These are phyloP conservation scores for Drosophila bocki DNA, from an alignment of 1,140 invertebrate genomes.

Conservation along the genomic window DNA sequence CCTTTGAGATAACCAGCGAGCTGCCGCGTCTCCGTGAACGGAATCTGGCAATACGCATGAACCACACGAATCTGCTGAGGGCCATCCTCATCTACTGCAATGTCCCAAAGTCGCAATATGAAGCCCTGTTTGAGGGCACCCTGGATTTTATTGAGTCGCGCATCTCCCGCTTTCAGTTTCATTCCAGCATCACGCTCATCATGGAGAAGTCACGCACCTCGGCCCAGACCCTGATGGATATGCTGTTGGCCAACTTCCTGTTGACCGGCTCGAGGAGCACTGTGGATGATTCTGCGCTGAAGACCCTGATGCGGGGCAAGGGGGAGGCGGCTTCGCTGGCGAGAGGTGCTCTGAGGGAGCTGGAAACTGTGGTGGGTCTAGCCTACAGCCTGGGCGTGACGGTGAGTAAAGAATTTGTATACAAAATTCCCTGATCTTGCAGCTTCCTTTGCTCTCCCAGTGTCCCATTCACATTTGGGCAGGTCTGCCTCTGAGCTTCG, in stretches of 20 bases:
- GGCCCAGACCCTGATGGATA: conserved; percentile 89
- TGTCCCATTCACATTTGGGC: conserved; percentile 81
- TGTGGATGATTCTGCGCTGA: conserved; percentile 88
- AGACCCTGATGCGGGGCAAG: conserved; percentile 88
- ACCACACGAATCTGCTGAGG: conserved; percentile 92
- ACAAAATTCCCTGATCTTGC: not conserved
- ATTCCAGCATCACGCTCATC: conserved; percentile 89
- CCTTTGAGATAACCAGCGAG: conserved; percentile 91
- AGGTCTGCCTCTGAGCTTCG: conserved; percentile 73
- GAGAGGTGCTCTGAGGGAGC: conserved; percentile 89
- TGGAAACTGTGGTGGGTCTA: conserved; percentile 90
- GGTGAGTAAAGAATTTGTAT: conserved; percentile 85
- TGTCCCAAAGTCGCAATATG: conserved; percentile 90
- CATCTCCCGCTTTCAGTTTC: conserved; percentile 89
- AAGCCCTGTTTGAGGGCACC: conserved; percentile 76
- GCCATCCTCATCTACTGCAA: conserved; percentile 93
- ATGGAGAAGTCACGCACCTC: conserved; percentile 90
- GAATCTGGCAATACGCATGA: conserved; percentile 91
- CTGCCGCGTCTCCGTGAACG: conserved; percentile 89
- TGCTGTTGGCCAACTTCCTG: conserved; percentile 90
- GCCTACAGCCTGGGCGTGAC: conserved; percentile 90
- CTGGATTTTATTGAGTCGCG: conserved; percentile 86
- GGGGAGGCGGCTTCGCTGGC: conserved; percentile 88
- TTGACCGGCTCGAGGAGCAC: conserved; percentile 84
- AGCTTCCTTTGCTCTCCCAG: conserved; percentile 23